Percentiles rank a stretch among this genome's conserved stretches.
These are phyloP conservation scores for Notocelia uddmanniana DNA, from an alignment of 2,888 invertebrate genomes.

Conservation along the genomic window DNA sequence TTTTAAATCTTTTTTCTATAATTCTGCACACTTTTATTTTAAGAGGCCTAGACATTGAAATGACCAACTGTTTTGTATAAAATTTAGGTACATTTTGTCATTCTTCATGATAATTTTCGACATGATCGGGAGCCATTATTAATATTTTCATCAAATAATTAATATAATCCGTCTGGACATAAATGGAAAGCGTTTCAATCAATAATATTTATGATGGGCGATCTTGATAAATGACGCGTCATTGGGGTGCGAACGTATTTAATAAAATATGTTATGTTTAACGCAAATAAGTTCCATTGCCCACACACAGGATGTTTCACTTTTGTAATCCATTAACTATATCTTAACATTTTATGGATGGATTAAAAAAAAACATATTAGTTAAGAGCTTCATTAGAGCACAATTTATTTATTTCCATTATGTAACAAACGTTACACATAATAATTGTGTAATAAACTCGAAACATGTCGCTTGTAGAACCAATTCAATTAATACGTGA, in stretches of 20 bases:
- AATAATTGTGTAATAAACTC: too few species aligned
- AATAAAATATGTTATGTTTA: constrained; percentile 51
- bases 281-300: constrained; percentile 9
- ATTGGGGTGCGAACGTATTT: constrained; percentile 55
- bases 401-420: too few species aligned
- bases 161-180: constrained; percentile 8
- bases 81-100: neutral
- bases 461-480: too few species aligned
- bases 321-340: neutral
- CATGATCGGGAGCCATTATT: neutral
- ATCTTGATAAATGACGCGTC: constrained; percentile 42
- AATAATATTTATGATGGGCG: constrained; percentile 21
- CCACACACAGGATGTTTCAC: neutral
- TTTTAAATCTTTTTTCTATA: too few species aligned
- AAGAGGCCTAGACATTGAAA: too few species aligned
- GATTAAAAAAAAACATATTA: too few species aligned
- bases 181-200: constrained; percentile 12
- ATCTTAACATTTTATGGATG: too few species aligned
- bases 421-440: too few species aligned
- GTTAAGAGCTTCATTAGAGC: too few species aligned
- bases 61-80: too few species aligned
- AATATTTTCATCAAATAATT: constrained; percentile 23
- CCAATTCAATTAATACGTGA: too few species aligned
- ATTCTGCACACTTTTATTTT: too few species aligned
- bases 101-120: neutral